Evolutionary conservation across 2,888 invertebrate species (phyloP).

Genomic region (Cerastis leucographa): DNA sequence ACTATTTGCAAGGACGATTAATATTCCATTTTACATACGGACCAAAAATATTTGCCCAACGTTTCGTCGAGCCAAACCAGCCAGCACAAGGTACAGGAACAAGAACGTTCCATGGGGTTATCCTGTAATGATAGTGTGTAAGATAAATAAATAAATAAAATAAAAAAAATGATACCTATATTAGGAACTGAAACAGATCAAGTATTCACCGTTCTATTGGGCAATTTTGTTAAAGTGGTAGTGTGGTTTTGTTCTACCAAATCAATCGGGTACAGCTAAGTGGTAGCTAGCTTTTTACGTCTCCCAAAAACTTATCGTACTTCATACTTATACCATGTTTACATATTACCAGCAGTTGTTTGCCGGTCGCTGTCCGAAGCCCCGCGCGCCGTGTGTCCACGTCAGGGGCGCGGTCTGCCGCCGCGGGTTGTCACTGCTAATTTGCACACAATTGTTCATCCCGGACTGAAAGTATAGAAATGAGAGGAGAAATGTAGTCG

Average conservation of each 20-base stretch:
- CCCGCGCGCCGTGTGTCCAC: conserved; percentile 73
- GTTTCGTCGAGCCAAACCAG: neutral
- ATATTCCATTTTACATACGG: conserved; percentile 78
- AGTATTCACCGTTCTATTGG: neutral
- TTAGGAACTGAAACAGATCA: neutral
- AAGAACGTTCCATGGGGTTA: neutral
- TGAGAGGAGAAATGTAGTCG: conserved; percentile 83
- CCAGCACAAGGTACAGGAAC: neutral
- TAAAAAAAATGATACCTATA: too few relatives aligned
- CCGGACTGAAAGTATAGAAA: conserved; percentile 84
- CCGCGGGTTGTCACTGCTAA: conserved; percentile 86
- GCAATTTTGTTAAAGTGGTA: too few relatives aligned
- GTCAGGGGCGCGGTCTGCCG: conserved; percentile 74
- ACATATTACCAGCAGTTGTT: conserved; percentile 12
- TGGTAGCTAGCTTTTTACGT: neutral
- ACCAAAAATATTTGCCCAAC: conserved; percentile 17
- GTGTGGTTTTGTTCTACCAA: too few relatives aligned
- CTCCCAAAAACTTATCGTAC: conserved; percentile 10
- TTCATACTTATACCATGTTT: conserved; percentile 3
- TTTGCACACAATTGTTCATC: conserved; percentile 89
- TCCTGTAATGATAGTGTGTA: too few relatives aligned
- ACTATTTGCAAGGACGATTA: conserved; percentile 84
- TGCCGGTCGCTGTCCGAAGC: conserved; percentile 26
- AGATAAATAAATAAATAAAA: too few relatives aligned
- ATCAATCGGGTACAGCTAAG: neutral